Percentiles rank a stretch among this genome's conserved stretches.
These are phyloP conservation scores for Cosmorhoe ocellata DNA, from an alignment of 2,888 invertebrate species.

Conservation along the genomic window DNA sequence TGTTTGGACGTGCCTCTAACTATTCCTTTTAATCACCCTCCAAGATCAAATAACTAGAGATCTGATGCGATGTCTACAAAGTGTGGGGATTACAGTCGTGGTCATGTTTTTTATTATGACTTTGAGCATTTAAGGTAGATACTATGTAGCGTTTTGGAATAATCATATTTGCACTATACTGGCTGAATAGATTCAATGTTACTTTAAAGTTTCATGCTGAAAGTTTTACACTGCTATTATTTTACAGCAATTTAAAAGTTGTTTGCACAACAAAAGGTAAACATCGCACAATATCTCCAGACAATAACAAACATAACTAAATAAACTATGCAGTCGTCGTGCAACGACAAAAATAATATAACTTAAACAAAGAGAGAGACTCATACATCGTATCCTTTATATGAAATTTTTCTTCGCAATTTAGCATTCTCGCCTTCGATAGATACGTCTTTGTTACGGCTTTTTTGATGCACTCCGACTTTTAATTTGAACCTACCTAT, in stretches of 20 bases:
- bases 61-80: too few relatives aligned
- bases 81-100: too few relatives aligned
- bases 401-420: conserved; percentile 21
- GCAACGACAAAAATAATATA: conserved; percentile 25
- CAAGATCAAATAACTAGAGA: too few relatives aligned
- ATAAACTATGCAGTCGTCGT: conserved; percentile 12
- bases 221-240: neutral
- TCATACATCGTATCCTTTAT: conserved; percentile 12
- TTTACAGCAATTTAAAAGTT: neutral
- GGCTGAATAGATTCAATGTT: too few relatives aligned
- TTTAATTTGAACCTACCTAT: neutral
- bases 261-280: conserved; percentile 2
- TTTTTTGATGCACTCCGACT: neutral
- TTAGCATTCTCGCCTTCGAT: conserved; percentile 13
- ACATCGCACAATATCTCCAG: conserved; percentile 3
- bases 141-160: neutral
- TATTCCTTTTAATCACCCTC: too few relatives aligned
- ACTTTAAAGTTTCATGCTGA: too few relatives aligned
- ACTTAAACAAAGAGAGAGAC: conserved; percentile 18
- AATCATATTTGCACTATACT: too few relatives aligned
- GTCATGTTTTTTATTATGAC: too few relatives aligned
- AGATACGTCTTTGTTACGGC: neutral
- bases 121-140: too few relatives aligned
- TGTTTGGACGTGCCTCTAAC: too few relatives aligned
- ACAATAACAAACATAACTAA: conserved; percentile 16